Base-by-base conservation (phyloP, 2,113 vertebrate species). In the Erythrocebus patas region DNA sequence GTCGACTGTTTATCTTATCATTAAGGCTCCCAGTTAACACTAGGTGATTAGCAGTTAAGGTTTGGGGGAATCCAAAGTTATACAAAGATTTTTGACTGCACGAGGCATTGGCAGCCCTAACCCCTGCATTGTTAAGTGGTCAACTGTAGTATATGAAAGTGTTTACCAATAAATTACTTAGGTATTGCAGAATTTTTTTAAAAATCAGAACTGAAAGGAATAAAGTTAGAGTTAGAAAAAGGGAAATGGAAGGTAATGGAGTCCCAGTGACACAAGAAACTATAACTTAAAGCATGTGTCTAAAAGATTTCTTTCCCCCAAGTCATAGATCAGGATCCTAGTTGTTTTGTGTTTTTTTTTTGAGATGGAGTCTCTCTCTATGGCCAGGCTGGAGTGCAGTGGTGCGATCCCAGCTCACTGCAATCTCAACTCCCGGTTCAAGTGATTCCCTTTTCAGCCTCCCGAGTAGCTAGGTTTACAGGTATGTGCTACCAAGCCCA, bases 161-260 rank as follows among this genome's bases (percentile, higher is more conserved):
- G 73, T 57, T 90, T 30, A 50, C n/a, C 6, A 84, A 76, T 89
- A 79, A 97, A 92, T 64, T 76, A 55, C 68, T 93, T 93, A 92
- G 32, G 25, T 81, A 75, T 72, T 83, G n/a, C n/a, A 80, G n/a
- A 59, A 43, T 61, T 59, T 89, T 59, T 89, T 70, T 72, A 68
- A 55, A 18, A 35, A 50, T 8, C 17, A 81, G 9, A 79, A 81
- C 27, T 45, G 61, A 93, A 93, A 79, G 22, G 45, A 92, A 81
- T 85, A 14, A 45, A 72, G 70, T 55, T 30, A 25, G 66, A 88
- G 43, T 81, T 59, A 94, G n/a, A 81, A 85, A 89, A 84, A 48
- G 30, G 78, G 9, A 64, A 95, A 52, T 86, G 13, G 50, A 50
- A 91, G 23, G 38, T 45, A 68, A 25, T 22, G 10, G 78, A 57